Conservation (phyloP, 2,797 vertebrate genomes). For the Trachurus trachurus region DNA sequence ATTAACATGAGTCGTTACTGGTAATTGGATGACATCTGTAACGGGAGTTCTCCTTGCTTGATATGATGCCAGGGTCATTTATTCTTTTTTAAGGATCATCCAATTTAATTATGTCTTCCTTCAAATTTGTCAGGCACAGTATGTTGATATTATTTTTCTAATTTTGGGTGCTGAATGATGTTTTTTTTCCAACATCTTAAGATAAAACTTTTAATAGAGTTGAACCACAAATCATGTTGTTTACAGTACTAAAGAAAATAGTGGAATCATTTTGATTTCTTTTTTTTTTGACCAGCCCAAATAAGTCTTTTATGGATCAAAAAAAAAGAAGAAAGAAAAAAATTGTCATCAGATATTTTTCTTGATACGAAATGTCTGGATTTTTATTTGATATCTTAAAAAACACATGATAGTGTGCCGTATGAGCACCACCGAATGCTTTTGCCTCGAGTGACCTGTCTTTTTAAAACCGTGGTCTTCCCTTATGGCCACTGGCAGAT, state of each 20-base stretch:
- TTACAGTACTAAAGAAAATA: background rate
- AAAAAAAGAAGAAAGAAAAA: conserved; percentile 10
- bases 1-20: background rate
- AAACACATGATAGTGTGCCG: background rate
- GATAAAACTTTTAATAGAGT: background rate
- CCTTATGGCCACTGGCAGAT: conserved; percentile 27
- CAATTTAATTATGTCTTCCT: background rate
- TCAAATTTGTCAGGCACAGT: background rate
- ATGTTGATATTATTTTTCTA: background rate
- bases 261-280: background rate
- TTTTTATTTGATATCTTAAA: conserved; percentile 30
- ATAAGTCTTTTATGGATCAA: conserved; percentile 14
- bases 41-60: conserved; percentile 5
- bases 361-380: conserved; percentile 32
- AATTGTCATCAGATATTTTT: background rate
- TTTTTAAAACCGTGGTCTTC: conserved; percentile 62
- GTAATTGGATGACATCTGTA: conserved; percentile 33
- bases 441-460: conserved; percentile 28
- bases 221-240: background rate
- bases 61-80: conserved; percentile 5
- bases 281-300: background rate
- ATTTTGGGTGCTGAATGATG: background rate
- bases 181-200: background rate
- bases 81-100: background rate
- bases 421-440: background rate